Percentiles rank a stretch among this genome's conserved stretches.
Conservation (phyloP, 1,140 invertebrate genomes). For the Cardiocondyla obscurior region DNA sequence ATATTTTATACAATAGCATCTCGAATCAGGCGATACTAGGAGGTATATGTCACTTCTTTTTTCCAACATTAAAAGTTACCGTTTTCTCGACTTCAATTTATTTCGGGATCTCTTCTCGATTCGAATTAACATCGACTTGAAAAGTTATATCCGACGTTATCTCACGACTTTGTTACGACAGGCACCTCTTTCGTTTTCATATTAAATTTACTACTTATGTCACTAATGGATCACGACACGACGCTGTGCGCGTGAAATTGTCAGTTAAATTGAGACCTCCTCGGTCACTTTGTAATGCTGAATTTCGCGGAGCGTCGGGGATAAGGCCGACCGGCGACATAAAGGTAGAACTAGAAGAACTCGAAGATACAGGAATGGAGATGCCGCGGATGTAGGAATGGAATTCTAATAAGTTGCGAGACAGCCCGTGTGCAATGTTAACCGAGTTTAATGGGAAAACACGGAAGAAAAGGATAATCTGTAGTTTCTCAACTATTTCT, state of each 20-base stretch:
- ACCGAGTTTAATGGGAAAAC: conserved; percentile 52
- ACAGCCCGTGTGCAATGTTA: conserved; percentile 36
- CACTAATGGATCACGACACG: conserved; percentile 62
- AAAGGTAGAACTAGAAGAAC: not conserved
- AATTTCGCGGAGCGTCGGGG: conserved; percentile 1
- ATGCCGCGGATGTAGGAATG: conserved; percentile 30
- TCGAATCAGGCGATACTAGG: not conserved
- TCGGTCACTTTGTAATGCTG: not conserved
- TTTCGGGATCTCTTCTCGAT: not conserved
- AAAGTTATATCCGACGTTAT: not conserved
- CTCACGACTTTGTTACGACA: conserved; percentile 44
- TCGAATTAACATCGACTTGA: not conserved
- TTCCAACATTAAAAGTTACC: not conserved
- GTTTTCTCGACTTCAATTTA: not conserved
- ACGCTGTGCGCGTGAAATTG: not conserved
- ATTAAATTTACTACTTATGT: conserved; percentile 31
- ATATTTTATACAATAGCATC: not conserved
- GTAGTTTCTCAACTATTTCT: conserved; percentile 53
- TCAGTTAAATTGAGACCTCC: conserved; percentile 8
- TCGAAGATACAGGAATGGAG: not conserved
- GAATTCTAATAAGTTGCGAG: conserved; percentile 56
- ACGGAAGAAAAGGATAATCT: conserved; percentile 52
- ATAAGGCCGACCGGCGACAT: not conserved
- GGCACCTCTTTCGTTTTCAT: conserved; percentile 60
- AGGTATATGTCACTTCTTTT: not conserved